Conservation (phyloP, 2,797 vertebrate species). For the Sebastes elongatus region DNA sequence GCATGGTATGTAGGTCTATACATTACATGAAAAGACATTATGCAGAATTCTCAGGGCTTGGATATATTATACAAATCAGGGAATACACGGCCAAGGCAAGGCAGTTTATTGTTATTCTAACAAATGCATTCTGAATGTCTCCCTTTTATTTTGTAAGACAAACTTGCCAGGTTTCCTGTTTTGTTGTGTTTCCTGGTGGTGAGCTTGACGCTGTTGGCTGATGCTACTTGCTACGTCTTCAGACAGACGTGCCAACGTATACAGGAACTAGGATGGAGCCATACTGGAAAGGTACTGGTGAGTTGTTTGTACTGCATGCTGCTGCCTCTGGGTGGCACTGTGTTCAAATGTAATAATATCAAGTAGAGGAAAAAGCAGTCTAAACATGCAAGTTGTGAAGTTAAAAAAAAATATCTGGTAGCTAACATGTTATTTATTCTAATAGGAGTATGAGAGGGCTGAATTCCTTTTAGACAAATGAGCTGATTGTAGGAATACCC, state of each 20-base stretch:
- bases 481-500: constrained; percentile 3
- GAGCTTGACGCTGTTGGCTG: background rate
- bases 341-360: constrained; percentile 38
- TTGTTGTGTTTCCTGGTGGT: background rate
- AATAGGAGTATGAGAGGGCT: constrained; percentile 13
- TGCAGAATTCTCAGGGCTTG: no score
- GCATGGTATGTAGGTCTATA: no score
- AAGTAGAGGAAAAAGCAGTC: background rate
- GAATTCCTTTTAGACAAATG: constrained; percentile 14
- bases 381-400: background rate
- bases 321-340: constrained; percentile 63
- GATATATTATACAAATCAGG: no score
- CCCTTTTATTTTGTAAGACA: constrained; percentile 6
- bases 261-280: constrained; percentile 37
- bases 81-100: no score
- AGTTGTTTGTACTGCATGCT: constrained; percentile 22
- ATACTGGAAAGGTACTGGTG: constrained; percentile 2
- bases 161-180: background rate
- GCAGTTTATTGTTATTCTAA: background rate
- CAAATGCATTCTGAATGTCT: rapidly evolving
- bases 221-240: constrained; percentile 3
- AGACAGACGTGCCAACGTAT: constrained; percentile 3
- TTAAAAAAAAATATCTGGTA: background rate
- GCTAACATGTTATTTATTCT: constrained; percentile 43
- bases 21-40: no score